phyloP scores from a whole-genome alignment of 2,888 invertebrate species.

The Cephus sareptanus region DNA sequence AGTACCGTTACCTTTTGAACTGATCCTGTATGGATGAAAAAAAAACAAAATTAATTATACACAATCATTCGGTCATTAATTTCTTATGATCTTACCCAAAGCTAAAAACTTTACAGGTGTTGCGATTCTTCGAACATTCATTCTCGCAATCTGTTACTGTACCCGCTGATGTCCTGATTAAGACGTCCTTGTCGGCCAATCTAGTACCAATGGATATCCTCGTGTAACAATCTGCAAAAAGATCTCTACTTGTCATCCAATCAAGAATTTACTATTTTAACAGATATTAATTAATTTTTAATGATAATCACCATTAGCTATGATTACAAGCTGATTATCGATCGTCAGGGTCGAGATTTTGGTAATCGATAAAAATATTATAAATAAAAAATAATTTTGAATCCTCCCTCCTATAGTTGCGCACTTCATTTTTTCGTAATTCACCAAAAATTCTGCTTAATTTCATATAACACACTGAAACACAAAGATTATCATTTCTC shows the following conservation, averaged over 20 bases:
- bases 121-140: conserved; percentile 66
- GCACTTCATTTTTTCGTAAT: background rate
- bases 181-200: conserved; percentile 62
- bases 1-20: conserved; percentile 72
- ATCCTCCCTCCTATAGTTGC: background rate
- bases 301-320: conserved; percentile 64
- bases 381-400: background rate
- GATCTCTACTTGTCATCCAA: background rate
- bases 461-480: background rate
- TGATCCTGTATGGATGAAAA: conserved; percentile 66
- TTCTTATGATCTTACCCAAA: conserved; percentile 66
- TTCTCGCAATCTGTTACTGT: conserved; percentile 67
- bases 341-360: conserved; percentile 52
- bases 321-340: conserved; percentile 65
- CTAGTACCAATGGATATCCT: conserved; percentile 68
- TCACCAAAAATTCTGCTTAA: background rate
- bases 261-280: background rate
- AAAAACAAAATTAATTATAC: background rate
- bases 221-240: conserved; percentile 68
- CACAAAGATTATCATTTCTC: background rate
- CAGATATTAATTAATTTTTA: background rate
- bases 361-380: conserved; percentile 1
- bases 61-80: background rate
- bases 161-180: conserved; percentile 57
- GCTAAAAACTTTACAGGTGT: conserved; percentile 67